Conservation (phyloP, 2,113 vertebrate genomes). For the Spheniscus mendiculus region DNA sequence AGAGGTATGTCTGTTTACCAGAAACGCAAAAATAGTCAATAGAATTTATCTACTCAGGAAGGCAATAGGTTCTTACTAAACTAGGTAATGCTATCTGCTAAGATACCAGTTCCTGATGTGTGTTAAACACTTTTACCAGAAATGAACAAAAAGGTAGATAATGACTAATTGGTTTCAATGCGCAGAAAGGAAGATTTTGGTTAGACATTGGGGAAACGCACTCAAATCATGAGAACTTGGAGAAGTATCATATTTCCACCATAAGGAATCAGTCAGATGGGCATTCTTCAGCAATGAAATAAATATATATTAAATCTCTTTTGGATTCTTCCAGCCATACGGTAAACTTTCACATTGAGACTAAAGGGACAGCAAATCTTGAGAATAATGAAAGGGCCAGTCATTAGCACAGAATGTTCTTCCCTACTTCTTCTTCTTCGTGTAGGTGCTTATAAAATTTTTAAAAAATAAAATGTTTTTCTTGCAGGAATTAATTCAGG, state of each 20-base stretch:
- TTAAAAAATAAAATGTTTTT: background rate
- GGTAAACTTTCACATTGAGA: background rate
- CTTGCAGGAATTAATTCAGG: background rate
- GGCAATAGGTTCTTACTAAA: background rate
- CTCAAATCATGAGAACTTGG: background rate
- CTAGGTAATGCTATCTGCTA: background rate
- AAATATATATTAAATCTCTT: background rate
- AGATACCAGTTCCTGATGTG: background rate
- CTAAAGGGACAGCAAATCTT: background rate
- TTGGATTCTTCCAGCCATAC: background rate
- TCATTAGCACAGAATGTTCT: background rate
- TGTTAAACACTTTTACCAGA: background rate
- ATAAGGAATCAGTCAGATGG: background rate
- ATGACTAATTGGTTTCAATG: background rate
- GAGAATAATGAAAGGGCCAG: background rate
- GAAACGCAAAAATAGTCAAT: background rate
- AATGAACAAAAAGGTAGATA: background rate
- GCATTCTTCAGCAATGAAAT: background rate
- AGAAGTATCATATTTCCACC: background rate
- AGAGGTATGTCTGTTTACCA: background rate
- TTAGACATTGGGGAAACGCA: background rate
- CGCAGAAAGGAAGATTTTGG: background rate
- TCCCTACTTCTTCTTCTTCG: background rate
- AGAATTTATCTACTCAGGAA: background rate
- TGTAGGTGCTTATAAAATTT: background rate